These are phyloP conservation scores for Danionella dracula DNA, from an alignment of 2,797 vertebrate genomes.

Conservation along the genomic window DNA sequence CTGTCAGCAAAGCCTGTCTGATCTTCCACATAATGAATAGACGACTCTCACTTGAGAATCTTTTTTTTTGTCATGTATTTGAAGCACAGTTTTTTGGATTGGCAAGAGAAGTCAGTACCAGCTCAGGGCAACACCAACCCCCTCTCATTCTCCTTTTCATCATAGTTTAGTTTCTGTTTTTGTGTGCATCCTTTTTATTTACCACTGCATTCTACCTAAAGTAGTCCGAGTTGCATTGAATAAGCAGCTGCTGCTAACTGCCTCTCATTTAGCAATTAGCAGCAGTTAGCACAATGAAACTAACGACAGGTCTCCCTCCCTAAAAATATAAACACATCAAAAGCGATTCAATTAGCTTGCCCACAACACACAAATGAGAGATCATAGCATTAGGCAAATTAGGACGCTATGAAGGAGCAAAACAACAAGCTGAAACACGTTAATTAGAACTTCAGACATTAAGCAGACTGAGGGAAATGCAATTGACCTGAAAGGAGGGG, in stretches of 20 bases:
- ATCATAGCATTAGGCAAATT: conserved; percentile 62
- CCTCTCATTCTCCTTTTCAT: conserved; percentile 33
- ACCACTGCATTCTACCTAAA: conserved; percentile 49
- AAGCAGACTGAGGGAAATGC: conserved; percentile 35
- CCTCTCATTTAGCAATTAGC: conserved; percentile 63
- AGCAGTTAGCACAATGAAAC: conserved; percentile 55
- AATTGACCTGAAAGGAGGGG: conserved; percentile 44
- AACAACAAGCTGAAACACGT: conserved; percentile 42
- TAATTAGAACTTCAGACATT: conserved; percentile 45
- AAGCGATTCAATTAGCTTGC: conserved; percentile 62
- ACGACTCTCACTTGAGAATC: conserved; percentile 13
- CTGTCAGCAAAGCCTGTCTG: conserved; percentile 27
- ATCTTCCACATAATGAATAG: conserved; percentile 8
- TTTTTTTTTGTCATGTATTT: conserved; percentile 13
- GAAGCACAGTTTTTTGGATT: conserved; percentile 7
- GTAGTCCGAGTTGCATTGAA: conserved; percentile 48
- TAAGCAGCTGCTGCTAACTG: conserved; percentile 57
- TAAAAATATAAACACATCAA: conserved; percentile 64
- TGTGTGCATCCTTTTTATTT: not conserved
- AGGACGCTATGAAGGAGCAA: conserved; percentile 49
- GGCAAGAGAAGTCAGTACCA: not conserved
- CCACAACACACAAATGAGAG: conserved; percentile 59
- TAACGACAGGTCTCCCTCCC: conserved; percentile 54
- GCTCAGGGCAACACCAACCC: not conserved
- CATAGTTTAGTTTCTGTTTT: conserved; percentile 41